Conservation (phyloP, 2,797 vertebrate genomes). For the Tangara arthus region DNA sequence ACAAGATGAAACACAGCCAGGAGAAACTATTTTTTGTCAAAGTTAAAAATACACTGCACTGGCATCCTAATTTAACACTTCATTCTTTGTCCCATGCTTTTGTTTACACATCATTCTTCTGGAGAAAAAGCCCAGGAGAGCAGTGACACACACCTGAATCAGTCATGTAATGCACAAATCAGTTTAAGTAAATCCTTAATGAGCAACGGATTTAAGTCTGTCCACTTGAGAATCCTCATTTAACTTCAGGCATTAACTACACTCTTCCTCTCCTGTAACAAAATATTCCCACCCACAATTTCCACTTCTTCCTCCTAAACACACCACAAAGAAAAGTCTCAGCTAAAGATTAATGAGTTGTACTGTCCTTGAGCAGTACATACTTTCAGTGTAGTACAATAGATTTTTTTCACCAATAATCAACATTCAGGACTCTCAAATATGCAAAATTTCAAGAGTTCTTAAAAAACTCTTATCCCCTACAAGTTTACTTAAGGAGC, state of each 20-base stretch:
- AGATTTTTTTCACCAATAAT: background rate
- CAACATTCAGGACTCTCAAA: background rate
- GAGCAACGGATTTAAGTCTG: background rate
- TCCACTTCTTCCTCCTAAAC: background rate
- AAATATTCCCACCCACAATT: background rate
- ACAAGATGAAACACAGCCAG: background rate
- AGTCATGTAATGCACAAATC: background rate
- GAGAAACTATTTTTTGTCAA: background rate
- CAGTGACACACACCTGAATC: background rate
- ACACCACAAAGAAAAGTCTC: background rate
- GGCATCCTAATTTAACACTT: background rate
- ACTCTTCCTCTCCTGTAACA: background rate
- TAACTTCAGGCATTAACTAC: background rate
- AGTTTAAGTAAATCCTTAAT: background rate
- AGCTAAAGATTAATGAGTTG: background rate
- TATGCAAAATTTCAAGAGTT: background rate
- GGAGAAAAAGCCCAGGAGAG: background rate
- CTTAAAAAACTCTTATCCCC: background rate
- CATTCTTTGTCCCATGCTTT: background rate
- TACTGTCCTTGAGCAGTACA: background rate
- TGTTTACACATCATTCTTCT: constrained; percentile 1
- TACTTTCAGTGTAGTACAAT: background rate
- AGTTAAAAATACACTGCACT: background rate
- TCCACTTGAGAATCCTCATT: background rate
- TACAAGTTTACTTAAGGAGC: background rate